phyloP scores from a whole-genome alignment of 2,888 invertebrate genomes.

The Melanchra persicariae region DNA sequence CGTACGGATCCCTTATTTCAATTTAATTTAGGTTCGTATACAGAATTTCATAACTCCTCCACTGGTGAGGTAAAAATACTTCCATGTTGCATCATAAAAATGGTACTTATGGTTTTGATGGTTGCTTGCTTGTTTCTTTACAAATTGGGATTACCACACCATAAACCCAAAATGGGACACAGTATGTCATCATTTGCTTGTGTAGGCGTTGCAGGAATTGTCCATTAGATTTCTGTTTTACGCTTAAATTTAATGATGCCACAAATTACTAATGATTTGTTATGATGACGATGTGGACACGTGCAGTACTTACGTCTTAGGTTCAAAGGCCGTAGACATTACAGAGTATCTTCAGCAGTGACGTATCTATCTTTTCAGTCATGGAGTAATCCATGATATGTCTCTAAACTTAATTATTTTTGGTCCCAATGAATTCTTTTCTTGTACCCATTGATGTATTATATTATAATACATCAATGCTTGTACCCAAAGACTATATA shows the following conservation, averaged over 20 bases:
- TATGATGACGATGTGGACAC: slow-evolving; percentile 31
- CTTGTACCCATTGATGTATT: too few species aligned
- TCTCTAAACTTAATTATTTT: too few species aligned
- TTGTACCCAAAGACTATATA: too few species aligned
- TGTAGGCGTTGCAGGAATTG: not conserved
- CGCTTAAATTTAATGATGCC: slow-evolving; percentile 1
- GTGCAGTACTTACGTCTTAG: slow-evolving; percentile 27
- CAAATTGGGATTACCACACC: too few species aligned
- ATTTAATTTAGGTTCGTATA: not conserved
- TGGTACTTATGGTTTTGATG: not conserved
- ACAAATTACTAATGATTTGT: slow-evolving; percentile 26
- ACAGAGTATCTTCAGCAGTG: slow-evolving; percentile 6
- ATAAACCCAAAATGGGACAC: too few species aligned
- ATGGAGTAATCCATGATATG: not conserved
- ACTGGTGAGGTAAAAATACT: not conserved
- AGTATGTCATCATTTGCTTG: too few species aligned
- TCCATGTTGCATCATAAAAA: not conserved
- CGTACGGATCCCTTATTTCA: not conserved
- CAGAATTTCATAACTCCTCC: not conserved
- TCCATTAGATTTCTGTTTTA: slow-evolving; percentile 13
- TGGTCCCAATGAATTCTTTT: too few species aligned
- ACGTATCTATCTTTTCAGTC: not conserved
- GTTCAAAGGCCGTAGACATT: slow-evolving; percentile 22
- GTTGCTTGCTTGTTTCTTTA: too few species aligned
- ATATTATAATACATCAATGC: too few species aligned